These are phyloP conservation scores for Nephotettix cincticeps DNA, from an alignment of 1,140 invertebrate species.

Conservation along the genomic window DNA sequence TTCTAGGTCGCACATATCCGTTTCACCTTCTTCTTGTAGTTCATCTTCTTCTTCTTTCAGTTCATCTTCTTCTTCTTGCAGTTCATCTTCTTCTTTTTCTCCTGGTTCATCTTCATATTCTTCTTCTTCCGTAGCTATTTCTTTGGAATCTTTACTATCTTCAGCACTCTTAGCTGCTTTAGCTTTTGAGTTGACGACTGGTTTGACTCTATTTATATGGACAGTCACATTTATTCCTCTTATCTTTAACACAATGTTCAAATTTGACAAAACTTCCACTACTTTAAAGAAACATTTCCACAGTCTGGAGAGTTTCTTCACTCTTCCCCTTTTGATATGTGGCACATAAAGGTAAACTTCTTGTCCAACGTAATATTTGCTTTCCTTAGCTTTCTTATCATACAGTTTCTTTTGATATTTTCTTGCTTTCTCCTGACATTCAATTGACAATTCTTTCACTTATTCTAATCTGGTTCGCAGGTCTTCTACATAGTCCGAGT, in stretches of 20 bases:
- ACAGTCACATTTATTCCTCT: conserved; percentile 12
- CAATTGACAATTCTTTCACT: neutral
- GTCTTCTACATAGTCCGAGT: neutral
- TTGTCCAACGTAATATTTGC: neutral
- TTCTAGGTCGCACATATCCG: no score
- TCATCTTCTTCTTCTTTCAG: no score
- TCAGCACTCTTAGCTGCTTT: no score
- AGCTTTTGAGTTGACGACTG: neutral
- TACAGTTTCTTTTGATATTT: neutral
- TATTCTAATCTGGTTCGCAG: neutral
- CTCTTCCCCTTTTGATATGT: neutral
- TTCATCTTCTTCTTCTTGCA: no score
- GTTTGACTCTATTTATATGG: conserved; percentile 20
- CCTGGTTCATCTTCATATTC: no score
- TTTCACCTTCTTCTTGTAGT: no score
- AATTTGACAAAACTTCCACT: neutral
- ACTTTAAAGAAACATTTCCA: neutral
- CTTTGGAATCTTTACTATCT: no score
- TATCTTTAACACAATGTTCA: conserved; percentile 2
- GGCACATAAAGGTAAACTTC: neutral
- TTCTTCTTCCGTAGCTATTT: no score
- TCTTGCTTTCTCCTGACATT: neutral
- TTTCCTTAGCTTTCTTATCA: neutral
- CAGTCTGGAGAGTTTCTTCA: neutral
- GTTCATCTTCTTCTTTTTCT: no score